Conservation (phyloP, 2,797 vertebrate genomes). For the Miichthys miiuy region DNA sequence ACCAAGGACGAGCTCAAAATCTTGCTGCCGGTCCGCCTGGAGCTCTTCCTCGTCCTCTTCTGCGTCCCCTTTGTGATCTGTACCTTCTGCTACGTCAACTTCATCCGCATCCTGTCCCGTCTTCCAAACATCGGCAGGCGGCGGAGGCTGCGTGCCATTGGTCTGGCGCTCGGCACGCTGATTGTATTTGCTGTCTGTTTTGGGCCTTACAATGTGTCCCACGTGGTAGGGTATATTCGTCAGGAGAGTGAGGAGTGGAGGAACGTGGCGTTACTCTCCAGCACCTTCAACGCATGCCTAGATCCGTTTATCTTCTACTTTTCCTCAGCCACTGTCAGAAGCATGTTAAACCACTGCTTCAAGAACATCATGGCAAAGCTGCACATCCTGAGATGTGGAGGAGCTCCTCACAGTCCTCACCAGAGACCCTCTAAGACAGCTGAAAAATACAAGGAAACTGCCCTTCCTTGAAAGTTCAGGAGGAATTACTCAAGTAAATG, state of each 20-base stretch:
- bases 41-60: conserved; percentile 89
- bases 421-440: conserved; percentile 19
- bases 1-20: conserved; percentile 74
- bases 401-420: background rate
- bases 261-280: conserved; percentile 82
- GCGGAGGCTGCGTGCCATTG: conserved; percentile 85
- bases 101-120: conserved; percentile 85
- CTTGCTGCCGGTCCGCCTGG: conserved; percentile 85
- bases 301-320: conserved; percentile 93
- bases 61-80: conserved; percentile 88
- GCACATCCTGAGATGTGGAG: conserved; percentile 65
- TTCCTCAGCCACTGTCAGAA: conserved; percentile 87
- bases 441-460: conserved; percentile 42
- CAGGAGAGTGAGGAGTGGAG: conserved; percentile 83
- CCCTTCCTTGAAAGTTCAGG: conserved; percentile 3
- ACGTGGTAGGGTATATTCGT: conserved; percentile 86
- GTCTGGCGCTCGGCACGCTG: conserved; percentile 86
- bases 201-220: conserved; percentile 89
- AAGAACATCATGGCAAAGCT: conserved; percentile 66
- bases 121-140: conserved; percentile 82
- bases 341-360: conserved; percentile 79
- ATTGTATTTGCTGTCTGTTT: conserved; percentile 90
- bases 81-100: conserved; percentile 89
- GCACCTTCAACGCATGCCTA: conserved; percentile 91
- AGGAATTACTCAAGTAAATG: background rate